These are phyloP conservation scores for Drosophila fulvimacula DNA, from an alignment of 2,888 invertebrate genomes.

Conservation along the genomic window DNA sequence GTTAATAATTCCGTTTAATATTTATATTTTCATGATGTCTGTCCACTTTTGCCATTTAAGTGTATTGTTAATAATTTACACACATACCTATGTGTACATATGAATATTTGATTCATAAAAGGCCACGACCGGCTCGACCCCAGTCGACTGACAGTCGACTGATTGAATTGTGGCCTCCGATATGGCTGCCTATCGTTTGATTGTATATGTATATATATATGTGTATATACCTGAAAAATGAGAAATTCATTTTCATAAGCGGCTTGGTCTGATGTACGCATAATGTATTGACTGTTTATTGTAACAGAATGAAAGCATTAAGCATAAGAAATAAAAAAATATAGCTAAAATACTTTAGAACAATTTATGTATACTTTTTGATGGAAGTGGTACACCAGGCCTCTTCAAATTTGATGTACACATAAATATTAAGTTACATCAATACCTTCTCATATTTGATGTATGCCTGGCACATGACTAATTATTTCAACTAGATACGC, in stretches of 20 bases:
- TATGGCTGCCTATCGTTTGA: conserved; percentile 29
- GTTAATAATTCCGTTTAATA: conserved; percentile 47
- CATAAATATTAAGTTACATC: not conserved
- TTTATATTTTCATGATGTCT: conserved; percentile 61
- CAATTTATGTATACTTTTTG: too few relatives aligned
- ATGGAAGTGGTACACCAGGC: too few relatives aligned
- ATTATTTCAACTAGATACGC: not conserved
- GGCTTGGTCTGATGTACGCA: not conserved
- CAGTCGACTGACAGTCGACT: conserved; percentile 36
- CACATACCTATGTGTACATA: not conserved
- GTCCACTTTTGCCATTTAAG: conserved; percentile 43
- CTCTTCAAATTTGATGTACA: too few relatives aligned
- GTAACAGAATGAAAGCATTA: not conserved
- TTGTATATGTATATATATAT: not conserved
- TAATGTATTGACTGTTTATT: not conserved
- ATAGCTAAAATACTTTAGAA: too few relatives aligned
- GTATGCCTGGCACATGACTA: too few relatives aligned
- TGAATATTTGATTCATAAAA: conserved; percentile 30
- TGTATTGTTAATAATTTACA: conserved; percentile 45
- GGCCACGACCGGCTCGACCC: conserved; percentile 33
- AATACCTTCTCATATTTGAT: not conserved
- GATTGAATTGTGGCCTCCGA: conserved; percentile 61
- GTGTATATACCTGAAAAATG: conserved; percentile 1
- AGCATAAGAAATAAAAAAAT: too few relatives aligned
- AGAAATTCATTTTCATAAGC: not conserved